phyloP scores from a whole-genome alignment of 2,113 vertebrate species.

The Desmodus rotundus region DNA sequence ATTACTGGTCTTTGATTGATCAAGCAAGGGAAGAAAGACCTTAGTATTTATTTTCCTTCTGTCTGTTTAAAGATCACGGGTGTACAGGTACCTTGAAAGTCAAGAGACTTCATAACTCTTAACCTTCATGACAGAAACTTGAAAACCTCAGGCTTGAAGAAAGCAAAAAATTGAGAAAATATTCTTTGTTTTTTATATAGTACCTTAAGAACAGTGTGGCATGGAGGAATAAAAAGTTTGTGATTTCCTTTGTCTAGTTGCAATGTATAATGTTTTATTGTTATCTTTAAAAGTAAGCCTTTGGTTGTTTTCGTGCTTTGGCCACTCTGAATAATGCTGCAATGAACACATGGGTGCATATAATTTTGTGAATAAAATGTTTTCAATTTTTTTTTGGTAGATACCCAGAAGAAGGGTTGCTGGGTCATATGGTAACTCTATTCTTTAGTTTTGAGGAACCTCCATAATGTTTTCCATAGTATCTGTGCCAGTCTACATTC shows the following conservation, averaged over 20 bases:
- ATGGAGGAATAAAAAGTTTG: not conserved
- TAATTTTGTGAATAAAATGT: not conserved
- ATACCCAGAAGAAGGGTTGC: not conserved
- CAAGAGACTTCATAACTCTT: not conserved
- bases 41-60: not conserved
- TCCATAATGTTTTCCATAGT: not conserved
- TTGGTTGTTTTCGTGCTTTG: not conserved
- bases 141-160: not conserved
- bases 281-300: not conserved
- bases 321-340: not conserved
- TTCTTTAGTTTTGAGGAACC: not conserved
- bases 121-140: not conserved
- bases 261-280: not conserved
- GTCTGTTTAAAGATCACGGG: not conserved
- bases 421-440: not conserved
- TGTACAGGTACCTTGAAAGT: not conserved
- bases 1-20: not conserved
- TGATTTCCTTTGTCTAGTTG: not conserved
- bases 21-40: not conserved
- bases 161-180: not conserved
- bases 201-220: not conserved
- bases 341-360: not conserved
- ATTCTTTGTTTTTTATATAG: not conserved
- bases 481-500: not conserved
- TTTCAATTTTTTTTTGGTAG: not conserved